Evolutionary conservation across 2,797 vertebrate species (phyloP).

Genomic region (Gallinago nigripennis): DNA sequence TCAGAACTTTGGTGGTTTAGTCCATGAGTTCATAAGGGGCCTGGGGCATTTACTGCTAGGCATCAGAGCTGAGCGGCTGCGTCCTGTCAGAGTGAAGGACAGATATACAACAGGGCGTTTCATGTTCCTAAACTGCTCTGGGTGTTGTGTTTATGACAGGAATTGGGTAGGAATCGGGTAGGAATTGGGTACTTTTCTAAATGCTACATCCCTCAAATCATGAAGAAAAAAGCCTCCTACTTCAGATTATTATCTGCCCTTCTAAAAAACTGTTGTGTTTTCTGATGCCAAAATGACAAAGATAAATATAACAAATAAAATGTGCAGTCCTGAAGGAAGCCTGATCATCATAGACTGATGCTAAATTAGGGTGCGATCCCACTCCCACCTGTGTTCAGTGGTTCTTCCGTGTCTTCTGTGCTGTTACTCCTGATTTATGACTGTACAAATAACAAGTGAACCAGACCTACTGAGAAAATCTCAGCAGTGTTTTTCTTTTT

Average conservation of each 20-base stretch:
- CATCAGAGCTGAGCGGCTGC: not conserved
- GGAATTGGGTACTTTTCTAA: not conserved
- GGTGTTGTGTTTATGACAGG: not conserved
- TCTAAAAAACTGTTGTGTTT: not conserved
- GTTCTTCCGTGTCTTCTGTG: accelerated
- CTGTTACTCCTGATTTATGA: not conserved
- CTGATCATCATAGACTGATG: not conserved
- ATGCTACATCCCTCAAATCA: not conserved
- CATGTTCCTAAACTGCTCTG: not conserved
- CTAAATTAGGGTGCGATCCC: not conserved
- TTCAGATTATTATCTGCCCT: not conserved
- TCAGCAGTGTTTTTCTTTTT: not conserved
- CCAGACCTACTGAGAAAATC: not conserved
- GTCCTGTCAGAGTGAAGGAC: not conserved
- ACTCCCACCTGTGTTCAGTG: not conserved
- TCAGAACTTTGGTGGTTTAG: not conserved
- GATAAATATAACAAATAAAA: not conserved
- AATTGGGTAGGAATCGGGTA: not conserved
- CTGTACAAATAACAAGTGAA: not conserved
- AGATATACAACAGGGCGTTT: not conserved
- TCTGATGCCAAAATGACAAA: not conserved
- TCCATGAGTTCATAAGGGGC: not conserved
- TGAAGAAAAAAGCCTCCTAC: not conserved
- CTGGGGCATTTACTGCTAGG: not conserved
- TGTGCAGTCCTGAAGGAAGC: not conserved